phyloP scores from a whole-genome alignment of 2,113 vertebrate genomes.

The Drymodes brunneopygia region DNA sequence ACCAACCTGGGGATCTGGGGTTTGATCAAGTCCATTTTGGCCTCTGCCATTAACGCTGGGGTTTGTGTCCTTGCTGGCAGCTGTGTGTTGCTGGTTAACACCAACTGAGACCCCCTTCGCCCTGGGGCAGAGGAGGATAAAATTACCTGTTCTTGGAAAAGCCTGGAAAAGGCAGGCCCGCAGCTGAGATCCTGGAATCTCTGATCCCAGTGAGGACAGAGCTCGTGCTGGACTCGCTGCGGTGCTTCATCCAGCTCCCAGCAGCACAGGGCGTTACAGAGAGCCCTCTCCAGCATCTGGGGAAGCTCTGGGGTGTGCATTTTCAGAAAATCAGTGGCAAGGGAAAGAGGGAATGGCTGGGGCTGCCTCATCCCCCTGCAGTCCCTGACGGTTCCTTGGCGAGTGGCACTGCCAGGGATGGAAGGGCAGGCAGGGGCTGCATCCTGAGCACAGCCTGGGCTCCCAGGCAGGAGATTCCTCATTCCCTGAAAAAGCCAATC shows the following conservation, averaged over 20 bases:
- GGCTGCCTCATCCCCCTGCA: neutral
- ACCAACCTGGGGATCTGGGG: neutral
- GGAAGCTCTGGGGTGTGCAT: neutral
- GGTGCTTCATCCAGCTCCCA: neutral
- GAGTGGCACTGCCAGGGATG: neutral
- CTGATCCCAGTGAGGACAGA: neutral
- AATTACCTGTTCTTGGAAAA: neutral
- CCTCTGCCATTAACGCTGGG: fast-evolving
- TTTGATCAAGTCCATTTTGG: neutral
- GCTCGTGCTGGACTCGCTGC: neutral
- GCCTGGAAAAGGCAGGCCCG: too few species aligned
- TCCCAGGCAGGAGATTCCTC: neutral
- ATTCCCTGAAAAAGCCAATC: neutral
- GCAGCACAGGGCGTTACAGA: neutral
- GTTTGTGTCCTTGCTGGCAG: neutral
- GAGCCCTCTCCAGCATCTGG: neutral
- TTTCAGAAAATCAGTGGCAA: neutral
- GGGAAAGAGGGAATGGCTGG: neutral
- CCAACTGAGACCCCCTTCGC: neutral
- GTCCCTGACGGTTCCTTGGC: neutral
- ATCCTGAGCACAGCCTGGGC: neutral
- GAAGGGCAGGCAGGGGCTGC: neutral
- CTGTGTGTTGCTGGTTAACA: fast-evolving
- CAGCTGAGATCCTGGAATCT: neutral
- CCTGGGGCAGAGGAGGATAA: too few species aligned